Percentiles rank a stretch among this genome's conserved stretches.
Conservation (phyloP, 2,888 invertebrate species). For the Pelosia muscerda region DNA sequence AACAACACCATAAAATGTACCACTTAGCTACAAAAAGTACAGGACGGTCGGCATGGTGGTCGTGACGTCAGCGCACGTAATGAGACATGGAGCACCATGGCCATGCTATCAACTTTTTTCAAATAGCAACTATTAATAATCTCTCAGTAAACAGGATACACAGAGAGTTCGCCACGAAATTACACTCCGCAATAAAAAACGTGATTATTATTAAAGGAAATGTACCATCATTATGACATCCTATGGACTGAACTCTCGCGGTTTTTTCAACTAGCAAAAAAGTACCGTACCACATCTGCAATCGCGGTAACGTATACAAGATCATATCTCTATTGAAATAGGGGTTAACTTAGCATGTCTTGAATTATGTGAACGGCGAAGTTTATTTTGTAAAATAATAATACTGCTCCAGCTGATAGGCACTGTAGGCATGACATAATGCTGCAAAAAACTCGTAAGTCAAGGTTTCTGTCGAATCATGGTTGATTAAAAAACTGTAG, state of each 20-base stretch:
- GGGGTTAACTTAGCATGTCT: slow-evolving; percentile 26
- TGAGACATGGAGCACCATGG: slow-evolving; percentile 1
- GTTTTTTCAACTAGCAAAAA: slow-evolving; percentile 47
- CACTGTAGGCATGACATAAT: slow-evolving; percentile 63
- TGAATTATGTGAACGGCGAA: slow-evolving; percentile 6
- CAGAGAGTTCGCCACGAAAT: slow-evolving; percentile 35
- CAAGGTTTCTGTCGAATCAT: slow-evolving; percentile 58
- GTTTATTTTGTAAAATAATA: slow-evolving; percentile 36
- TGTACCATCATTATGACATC: slow-evolving; percentile 54
- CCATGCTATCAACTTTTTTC: slow-evolving; percentile 18
- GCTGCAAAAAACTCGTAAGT: slow-evolving; percentile 62
- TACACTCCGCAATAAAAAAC: slow-evolving; percentile 45
- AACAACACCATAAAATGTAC: neutral
- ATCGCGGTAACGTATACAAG: neutral
- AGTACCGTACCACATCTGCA: slow-evolving; percentile 23
- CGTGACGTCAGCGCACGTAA: slow-evolving; percentile 16
- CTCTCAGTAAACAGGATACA: slow-evolving; percentile 32
- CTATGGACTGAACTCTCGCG: slow-evolving; percentile 54
- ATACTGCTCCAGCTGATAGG: slow-evolving; percentile 50
- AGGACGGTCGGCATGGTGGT: neutral
- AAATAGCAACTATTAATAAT: slow-evolving; percentile 21
- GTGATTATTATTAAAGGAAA: slow-evolving; percentile 54
- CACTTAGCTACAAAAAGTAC: neutral
- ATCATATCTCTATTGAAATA: slow-evolving; percentile 20
- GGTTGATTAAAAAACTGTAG: slow-evolving; percentile 48